phyloP scores from a whole-genome alignment of 2,113 vertebrate species.

The Halcyon senegalensis region DNA sequence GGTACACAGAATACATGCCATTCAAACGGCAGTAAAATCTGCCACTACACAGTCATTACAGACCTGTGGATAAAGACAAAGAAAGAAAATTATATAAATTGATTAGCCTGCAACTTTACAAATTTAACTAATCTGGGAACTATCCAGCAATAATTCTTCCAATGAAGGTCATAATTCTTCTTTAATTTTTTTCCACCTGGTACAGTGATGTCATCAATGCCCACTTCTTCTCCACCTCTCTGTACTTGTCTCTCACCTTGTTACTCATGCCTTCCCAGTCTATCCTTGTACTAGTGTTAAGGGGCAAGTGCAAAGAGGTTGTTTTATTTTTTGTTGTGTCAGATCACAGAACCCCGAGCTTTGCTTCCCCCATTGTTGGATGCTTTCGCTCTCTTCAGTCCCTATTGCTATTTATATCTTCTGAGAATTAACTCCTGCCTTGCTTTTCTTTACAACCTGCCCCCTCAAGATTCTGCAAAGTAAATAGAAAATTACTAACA shows the following conservation, averaged over 20 bases:
- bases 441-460: background rate
- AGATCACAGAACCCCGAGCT: background rate
- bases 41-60: background rate
- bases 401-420: background rate
- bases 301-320: background rate
- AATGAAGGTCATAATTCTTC: constrained; percentile 21
- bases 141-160: constrained; percentile 3
- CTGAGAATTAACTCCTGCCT: background rate
- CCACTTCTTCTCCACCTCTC: background rate
- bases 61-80: background rate
- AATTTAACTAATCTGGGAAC: constrained; percentile 15
- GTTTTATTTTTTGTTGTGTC: background rate
- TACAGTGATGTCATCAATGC: background rate
- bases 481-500: background rate
- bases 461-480: background rate
- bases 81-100: constrained; percentile 4
- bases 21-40: background rate
- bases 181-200: constrained; percentile 34
- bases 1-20: background rate
- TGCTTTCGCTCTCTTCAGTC: background rate
- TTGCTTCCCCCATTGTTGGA: background rate
- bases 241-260: background rate
- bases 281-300: background rate
- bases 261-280: background rate
- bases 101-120: background rate